Evolutionary conservation across 2,797 vertebrate genomes (phyloP), one percentile per base, ranked within the genome.

Genomic region (Orientallactaga sibirica): DNA sequence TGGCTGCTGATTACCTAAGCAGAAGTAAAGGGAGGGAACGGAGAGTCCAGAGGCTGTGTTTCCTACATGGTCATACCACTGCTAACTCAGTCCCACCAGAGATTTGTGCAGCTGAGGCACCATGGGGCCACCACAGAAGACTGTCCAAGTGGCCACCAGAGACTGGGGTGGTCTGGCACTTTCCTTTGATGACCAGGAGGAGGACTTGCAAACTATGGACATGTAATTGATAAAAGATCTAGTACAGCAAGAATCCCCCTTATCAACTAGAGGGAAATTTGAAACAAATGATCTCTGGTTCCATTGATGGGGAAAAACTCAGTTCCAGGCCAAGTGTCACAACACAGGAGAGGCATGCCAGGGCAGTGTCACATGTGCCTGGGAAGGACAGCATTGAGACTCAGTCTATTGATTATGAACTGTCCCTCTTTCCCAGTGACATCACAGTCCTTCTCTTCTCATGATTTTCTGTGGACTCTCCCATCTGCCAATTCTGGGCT

Each of bases 81-180:
- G 27, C 29, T 14, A 64, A 43, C n/a, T 92, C 61, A 14, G 0
- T 43, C 19, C 76, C 33, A 75, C 18, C 64, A 80, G 25, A 2
- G 7, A 3, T 52, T 73, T 9, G 18, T 52, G 25, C 66, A 74
- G 9, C 66, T 15, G 18, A 33, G 3, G 18, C 27, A 79, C 41
- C n/a, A 7, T 0, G 24, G 24, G 73, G 19, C 33, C 68, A 64
- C 41, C 62, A 71, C 33, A 52, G 62, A 82, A 33, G 33, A 61
- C 3, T 3, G 37, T 8, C n/a, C 12, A 68, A 27, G 70, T 4
- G 22, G 22, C 24, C 2, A 2, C 1, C 1, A 3, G 67, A 25
- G 75, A 24, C 10, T 10, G 58, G 20, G 11, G 29, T 8, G n/a
- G 70, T 18, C 70, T 37, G 16, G 66, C 0, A 2, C 1, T 2